phyloP scores from a whole-genome alignment of 35 echinoderm and acorn worm genomes.

The Amphiura filiformis region DNA sequence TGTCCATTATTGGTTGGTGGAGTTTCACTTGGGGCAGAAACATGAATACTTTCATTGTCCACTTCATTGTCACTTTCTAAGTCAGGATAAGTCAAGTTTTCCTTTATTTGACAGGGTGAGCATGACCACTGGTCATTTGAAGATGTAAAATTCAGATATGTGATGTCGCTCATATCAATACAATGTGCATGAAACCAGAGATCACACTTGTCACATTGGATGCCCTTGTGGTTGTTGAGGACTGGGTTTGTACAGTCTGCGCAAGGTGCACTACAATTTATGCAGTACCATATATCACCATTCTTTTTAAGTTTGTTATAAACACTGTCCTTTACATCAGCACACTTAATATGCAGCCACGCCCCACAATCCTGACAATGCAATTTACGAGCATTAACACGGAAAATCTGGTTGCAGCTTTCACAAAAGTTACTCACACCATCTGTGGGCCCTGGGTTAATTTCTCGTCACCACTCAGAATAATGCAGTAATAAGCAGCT shows the following conservation, averaged over 20 bases:
- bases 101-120: background rate
- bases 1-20: background rate
- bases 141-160: background rate
- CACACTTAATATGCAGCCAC: background rate
- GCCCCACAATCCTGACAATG: background rate
- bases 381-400: background rate
- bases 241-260: background rate
- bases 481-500: background rate
- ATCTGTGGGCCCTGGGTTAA: background rate
- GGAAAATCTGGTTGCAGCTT: background rate
- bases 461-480: background rate
- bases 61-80: background rate
- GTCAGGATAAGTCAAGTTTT: background rate
- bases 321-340: background rate
- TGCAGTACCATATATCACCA: background rate
- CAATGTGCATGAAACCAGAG: background rate
- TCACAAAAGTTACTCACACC: background rate
- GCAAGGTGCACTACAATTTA: conserved; percentile 8
- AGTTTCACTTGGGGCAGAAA: background rate
- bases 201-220: conserved; percentile 8
- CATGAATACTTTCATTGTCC: no score
- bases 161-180: background rate
- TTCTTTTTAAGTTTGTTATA: background rate
- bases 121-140: background rate
- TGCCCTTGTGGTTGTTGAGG: conserved; percentile 4